Conservation (phyloP, 2,113 vertebrate genomes). For the Sapajus apella region DNA sequence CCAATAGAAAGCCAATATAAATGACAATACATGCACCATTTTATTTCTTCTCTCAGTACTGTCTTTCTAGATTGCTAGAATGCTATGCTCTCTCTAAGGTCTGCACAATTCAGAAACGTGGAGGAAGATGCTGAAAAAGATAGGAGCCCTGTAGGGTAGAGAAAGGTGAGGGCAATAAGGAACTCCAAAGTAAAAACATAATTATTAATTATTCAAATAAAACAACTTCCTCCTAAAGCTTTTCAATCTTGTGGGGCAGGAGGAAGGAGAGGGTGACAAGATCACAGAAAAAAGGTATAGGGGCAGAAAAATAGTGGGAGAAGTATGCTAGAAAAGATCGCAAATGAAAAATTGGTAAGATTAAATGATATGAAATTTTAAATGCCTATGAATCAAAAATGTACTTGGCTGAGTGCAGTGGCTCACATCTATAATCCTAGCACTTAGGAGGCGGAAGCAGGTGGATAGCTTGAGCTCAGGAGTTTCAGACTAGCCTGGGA, state of each 20-base stretch:
- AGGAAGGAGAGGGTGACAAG: background rate
- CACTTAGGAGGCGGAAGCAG: too few relatives aligned
- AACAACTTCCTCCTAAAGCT: background rate
- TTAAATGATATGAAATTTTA: conserved; percentile 23
- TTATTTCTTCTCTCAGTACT: background rate
- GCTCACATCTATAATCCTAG: too few relatives aligned
- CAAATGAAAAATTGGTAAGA: conserved; percentile 16
- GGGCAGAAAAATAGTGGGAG: background rate
- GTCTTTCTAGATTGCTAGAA: background rate
- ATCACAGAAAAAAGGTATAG: background rate
- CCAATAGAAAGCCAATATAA: background rate
- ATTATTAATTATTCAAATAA: conserved; percentile 23
- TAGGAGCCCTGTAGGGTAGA: background rate
- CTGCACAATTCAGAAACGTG: background rate
- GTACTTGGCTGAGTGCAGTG: too few relatives aligned
- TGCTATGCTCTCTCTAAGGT: background rate
- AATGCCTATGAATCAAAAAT: conserved; percentile 7
- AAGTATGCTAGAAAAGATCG: background rate
- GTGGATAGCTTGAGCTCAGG: too few relatives aligned
- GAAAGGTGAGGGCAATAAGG: background rate
- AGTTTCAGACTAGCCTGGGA: too few relatives aligned
- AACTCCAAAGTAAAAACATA: background rate
- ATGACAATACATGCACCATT: background rate
- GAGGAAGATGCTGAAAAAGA: background rate
- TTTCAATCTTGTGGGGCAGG: background rate